Evolutionary conservation across 2,797 vertebrate species (phyloP), one percentile per base, ranked within the genome.

Genomic region (Anableps anableps): DNA sequence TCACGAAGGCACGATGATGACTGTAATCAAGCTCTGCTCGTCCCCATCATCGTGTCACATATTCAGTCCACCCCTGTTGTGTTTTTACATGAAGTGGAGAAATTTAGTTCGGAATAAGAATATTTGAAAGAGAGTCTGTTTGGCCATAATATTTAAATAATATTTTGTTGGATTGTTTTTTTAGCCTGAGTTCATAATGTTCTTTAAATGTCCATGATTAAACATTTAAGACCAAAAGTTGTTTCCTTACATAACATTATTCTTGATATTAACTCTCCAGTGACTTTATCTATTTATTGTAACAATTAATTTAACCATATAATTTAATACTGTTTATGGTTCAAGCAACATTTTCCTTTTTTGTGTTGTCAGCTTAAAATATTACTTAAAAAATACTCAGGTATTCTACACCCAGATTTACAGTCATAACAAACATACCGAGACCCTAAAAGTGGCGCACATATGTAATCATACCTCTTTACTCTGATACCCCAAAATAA

Each of bases 11-110:
- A 66, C 26, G 72, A 68, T 84, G 85, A 89, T 84, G 85, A 89
- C 88, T 92, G 84, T 92, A 94, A 94, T 94, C 88, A 93, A 70
- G 78, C 78, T 80, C 80, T 64, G 51, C 76, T 87, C 80, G 79
- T 81, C 77, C 74, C 41, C 43, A 72, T 79, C 77, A 47, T 31
- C 72, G 64, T 79, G 64, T 86, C 76, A 81, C 80, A 77, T 68
- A 68, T 72, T 75, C 64, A 62, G n/a, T 80, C 76, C 50, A 62
- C 23, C 66, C 78, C 31, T 76, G 43, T 43, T 51, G 23, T 51
- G 29, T 72, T 83, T 78, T 41, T 72, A 71, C 53, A 58, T 47
- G 4, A 23, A 72, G 62, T 64, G 16, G 41, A 51, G 6, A 75
- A 45, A 78, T 21, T 0, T 60, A 36, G 16, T 58, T 48, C 23